phyloP scores from a whole-genome alignment of 2,888 invertebrate genomes.

The Tridacna gigas region DNA sequence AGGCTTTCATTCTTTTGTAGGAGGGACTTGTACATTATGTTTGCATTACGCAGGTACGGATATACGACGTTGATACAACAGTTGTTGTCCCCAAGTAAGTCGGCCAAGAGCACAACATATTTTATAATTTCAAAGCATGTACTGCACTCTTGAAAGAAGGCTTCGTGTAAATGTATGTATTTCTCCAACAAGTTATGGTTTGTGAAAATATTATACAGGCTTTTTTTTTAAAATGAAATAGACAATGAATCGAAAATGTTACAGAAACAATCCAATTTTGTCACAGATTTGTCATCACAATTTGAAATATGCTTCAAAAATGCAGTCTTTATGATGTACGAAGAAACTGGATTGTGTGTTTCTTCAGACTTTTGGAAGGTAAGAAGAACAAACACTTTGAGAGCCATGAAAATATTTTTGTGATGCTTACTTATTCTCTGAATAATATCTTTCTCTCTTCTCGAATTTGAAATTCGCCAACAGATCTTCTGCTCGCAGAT shows the following conservation, averaged over 20 bases:
- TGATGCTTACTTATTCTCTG: background rate
- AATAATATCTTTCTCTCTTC: background rate
- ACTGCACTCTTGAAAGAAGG: conserved; percentile 8
- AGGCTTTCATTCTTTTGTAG: background rate
- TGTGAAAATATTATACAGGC: background rate
- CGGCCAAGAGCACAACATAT: background rate
- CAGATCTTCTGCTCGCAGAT: background rate
- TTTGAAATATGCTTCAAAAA: background rate
- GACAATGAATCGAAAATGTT: conserved; percentile 5
- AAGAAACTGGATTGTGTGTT: background rate
- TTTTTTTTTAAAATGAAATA: background rate
- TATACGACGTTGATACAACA: background rate
- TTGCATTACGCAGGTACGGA: background rate
- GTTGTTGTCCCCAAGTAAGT: background rate
- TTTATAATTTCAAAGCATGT: background rate
- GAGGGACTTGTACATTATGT: background rate
- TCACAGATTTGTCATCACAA: background rate
- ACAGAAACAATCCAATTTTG: background rate
- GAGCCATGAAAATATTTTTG: background rate
- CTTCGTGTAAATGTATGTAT: background rate
- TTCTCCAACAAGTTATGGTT: background rate
- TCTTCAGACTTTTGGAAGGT: background rate
- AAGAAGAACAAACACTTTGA: background rate
- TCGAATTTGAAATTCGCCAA: background rate
- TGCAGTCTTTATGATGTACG: conserved; percentile 5